Conservation (phyloP, 2,888 invertebrate species). For the Epinotia demarniana region DNA sequence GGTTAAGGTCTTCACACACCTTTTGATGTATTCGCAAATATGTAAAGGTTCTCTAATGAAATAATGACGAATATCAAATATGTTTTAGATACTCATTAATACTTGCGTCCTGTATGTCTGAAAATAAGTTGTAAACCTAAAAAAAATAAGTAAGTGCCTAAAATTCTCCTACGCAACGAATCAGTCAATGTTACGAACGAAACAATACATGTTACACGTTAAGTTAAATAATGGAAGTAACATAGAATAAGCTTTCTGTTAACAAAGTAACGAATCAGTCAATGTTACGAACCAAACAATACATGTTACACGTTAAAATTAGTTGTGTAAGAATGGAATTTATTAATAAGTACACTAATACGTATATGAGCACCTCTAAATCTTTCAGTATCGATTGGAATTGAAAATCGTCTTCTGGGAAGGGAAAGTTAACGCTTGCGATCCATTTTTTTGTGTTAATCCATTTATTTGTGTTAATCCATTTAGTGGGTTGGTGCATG, state of each 20-base stretch:
- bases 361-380: background rate
- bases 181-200: too few species aligned
- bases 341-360: background rate
- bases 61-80: background rate
- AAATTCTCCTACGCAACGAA: too few species aligned
- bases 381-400: background rate
- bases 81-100: background rate
- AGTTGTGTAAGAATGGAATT: background rate
- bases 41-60: background rate
- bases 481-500: background rate
- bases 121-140: background rate
- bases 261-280: background rate
- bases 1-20: too few species aligned
- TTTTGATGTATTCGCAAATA: background rate
- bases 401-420: background rate
- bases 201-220: too few species aligned
- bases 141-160: background rate
- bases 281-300: background rate
- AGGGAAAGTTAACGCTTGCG: background rate
- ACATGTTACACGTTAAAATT: background rate
- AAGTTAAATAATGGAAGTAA: background rate
- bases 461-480: background rate
- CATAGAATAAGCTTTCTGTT: background rate
- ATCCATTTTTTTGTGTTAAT: constrained; percentile 3
- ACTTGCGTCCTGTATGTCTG: background rate